Base-by-base conservation (phyloP, 2,888 invertebrate species). In the Pristionchus japonicus region DNA sequence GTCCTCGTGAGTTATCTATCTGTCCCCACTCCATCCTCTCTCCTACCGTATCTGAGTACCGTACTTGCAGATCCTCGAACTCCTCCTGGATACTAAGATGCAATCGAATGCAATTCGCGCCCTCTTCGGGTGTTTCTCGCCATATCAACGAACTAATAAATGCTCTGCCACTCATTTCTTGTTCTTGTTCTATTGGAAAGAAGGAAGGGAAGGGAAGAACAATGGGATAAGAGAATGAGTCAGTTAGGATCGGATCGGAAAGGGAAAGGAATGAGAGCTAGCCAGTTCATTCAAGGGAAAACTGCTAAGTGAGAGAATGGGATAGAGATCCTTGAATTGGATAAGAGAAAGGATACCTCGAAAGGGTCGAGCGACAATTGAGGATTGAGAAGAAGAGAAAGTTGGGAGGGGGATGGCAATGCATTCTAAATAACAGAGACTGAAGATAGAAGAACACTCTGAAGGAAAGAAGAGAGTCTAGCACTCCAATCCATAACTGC, bases 71-170 rank as follows among this genome's bases (percentile, higher is more conserved):
- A 91, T 83, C 92, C 92, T 89, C 91, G 92, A 86, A 92, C 92
- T 83, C 92, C 92, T 88, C 92, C 92, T 89, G 92, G 92, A 89
- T 92, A 92, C 77, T 92, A 91, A 90, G 88, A 82, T 83, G 84
- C 87, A 47, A 40, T 61, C 43, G 67, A 86, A 31, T 67, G 67
- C 57, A 57, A 85, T 37, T 20, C 61, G 49, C 52, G 67, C 47
- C 70, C 86, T 70, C 70, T 4, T 57, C 70, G 86, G 86, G 86
- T 86, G 57, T 86, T 49, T 40, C 37, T 37, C 43, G 64, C 64
- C 85, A 70, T 86, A 47, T 49, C 43, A 43, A 47, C 77, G 70
- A 67, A 86, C 86, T 86, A 86, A 86, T 86, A 86, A 86, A 86
- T 67, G 47, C 49, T 47, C 15, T 49, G 34, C 40, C 61, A 85